A percentile compares a stretch with the other conserved stretches of the same genome.
phyloP scores from a whole-genome alignment of 2,797 vertebrate genomes.

The Diplodus sargus region DNA sequence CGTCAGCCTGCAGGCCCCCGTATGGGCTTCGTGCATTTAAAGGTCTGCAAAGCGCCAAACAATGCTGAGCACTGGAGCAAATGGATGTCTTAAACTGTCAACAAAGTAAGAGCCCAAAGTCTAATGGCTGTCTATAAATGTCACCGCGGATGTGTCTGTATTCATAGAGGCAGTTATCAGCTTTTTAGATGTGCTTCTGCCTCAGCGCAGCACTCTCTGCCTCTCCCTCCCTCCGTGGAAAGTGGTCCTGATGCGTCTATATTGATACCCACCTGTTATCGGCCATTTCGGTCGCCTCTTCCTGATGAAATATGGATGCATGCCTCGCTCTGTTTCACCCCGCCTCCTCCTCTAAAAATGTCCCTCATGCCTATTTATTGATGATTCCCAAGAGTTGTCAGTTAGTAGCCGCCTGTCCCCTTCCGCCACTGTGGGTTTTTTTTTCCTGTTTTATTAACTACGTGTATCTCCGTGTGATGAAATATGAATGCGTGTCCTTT shows the following conservation, averaged over 20 bases:
- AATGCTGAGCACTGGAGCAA: constrained; percentile 31
- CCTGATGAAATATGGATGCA: constrained; percentile 75
- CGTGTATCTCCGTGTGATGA: constrained; percentile 60
- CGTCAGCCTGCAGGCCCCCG: not conserved
- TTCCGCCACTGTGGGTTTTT: constrained; percentile 23
- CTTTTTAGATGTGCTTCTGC: constrained; percentile 67
- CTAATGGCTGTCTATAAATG: constrained; percentile 71
- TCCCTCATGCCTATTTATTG: constrained; percentile 73
- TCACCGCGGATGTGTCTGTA: constrained; percentile 53
- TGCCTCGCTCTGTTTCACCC: constrained; percentile 36
- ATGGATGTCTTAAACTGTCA: constrained; percentile 60
- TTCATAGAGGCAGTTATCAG: constrained; percentile 76
- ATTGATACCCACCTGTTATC: constrained; percentile 73
- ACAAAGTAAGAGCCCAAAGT: constrained; percentile 45
- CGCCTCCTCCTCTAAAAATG: constrained; percentile 55
- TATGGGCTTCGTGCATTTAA: constrained; percentile 2
- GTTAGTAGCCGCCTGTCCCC: constrained; percentile 36
- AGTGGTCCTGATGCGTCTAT: constrained; percentile 68
- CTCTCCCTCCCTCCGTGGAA: constrained; percentile 7
- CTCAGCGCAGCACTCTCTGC: constrained; percentile 43
- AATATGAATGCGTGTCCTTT: constrained; percentile 76
- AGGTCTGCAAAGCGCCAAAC: constrained; percentile 35
- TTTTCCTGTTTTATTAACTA: constrained; percentile 65
- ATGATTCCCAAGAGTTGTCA: constrained; percentile 52
- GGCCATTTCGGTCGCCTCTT: constrained; percentile 57